Percentiles rank a stretch among this genome's conserved stretches.
Conservation (phyloP, 2,797 vertebrate species). For the Myotis planiceps region DNA sequence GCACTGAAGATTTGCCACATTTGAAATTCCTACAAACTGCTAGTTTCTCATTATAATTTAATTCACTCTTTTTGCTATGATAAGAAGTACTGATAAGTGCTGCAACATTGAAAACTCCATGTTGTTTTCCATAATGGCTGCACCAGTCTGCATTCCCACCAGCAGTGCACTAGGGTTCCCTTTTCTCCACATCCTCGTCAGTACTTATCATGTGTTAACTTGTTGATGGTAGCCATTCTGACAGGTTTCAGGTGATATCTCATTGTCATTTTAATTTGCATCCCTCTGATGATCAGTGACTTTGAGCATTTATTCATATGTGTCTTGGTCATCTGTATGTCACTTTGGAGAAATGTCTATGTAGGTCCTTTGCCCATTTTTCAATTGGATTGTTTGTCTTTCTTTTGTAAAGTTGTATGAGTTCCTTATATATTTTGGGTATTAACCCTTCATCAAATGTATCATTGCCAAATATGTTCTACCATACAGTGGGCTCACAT, state of each 20-base stretch:
- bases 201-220: not conserved
- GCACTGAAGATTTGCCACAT: constrained; percentile 85
- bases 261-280: not conserved
- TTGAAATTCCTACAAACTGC: constrained; percentile 85
- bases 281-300: not conserved
- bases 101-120: too few species aligned
- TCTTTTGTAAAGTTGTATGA: not conserved
- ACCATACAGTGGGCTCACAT: too few species aligned
- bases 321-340: not conserved
- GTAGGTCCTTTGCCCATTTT: not conserved
- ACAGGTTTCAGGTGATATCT: not conserved
- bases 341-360: not conserved
- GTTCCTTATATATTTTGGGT: not conserved
- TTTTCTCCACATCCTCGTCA: not conserved
- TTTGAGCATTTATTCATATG: not conserved
- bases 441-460: not conserved
- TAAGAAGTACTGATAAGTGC: constrained; percentile 77
- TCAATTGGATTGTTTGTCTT: not conserved
- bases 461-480: too few species aligned
- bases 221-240: not conserved
- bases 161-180: not conserved
- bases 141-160: not conserved
- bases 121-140: not conserved
- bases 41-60: constrained; percentile 87
- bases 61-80: constrained; percentile 83